A percentile compares a stretch with the other conserved stretches of the same genome.
phyloP scores from a whole-genome alignment of 1,140 invertebrate species.

The Bathynomus jamesi region DNA sequence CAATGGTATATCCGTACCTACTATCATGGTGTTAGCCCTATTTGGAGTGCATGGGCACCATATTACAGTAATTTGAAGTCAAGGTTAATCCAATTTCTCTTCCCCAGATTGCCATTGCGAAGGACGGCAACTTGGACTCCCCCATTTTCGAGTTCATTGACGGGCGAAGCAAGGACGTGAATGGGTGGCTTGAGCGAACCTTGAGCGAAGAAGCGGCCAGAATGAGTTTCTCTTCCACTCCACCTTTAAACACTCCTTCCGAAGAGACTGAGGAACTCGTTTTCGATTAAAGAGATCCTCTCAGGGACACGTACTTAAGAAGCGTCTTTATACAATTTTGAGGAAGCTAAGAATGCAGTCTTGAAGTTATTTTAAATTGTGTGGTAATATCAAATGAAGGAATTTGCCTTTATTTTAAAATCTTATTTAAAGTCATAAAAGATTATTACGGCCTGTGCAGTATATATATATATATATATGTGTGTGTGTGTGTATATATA shows the following conservation, averaged over 20 bases:
- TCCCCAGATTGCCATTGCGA: neutral
- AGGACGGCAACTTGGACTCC: neutral
- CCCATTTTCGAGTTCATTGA: neutral
- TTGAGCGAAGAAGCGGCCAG: neutral
- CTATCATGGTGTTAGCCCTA: no score
- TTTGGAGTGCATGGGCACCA: no score
- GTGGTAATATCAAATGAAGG: no score
- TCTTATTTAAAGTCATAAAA: neutral
- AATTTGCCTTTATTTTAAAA: no score
- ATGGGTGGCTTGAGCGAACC: neutral
- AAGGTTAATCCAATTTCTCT: no score
- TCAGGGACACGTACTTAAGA: no score
- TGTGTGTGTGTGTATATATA: neutral
- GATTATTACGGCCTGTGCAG: neutral
- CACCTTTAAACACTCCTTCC: neutral
- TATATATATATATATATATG: constrained; percentile 1
- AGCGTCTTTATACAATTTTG: no score
- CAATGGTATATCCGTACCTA: no score
- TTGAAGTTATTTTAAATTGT: no score
- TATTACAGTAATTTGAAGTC: no score
- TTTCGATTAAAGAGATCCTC: no score
- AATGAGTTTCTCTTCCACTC: neutral
- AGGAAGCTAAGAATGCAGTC: no score
- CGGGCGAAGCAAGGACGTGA: neutral
- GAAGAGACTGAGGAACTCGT: neutral